Evolutionary conservation across 2,888 invertebrate species (phyloP), one percentile per base, ranked within the genome.

Genomic region (Cryptops parisi): DNA sequence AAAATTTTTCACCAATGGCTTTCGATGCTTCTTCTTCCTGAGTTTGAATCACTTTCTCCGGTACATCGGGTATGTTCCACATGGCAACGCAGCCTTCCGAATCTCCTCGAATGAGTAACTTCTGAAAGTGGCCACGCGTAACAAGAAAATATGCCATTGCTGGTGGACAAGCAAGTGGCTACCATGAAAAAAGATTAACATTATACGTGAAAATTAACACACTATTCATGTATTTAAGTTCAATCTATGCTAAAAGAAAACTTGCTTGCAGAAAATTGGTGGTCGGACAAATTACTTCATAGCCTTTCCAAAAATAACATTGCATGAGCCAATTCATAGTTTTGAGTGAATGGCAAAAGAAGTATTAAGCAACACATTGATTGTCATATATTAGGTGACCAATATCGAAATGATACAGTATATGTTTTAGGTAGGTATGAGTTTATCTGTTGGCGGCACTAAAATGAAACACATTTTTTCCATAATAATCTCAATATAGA

Each of bases 121-220:
- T 74, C 2, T 78, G 68, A 0, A 77, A 72, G 59, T 80, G 81
- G 46, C 78, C 80, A 2, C 79, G 76, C 3, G 63, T 60, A 15
- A 84, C 77, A 46, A 68, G 64, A 58, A 71, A 69, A 62, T 84
- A 81, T 47, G 82, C 78, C 83, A 90, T 88, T 0, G 91, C 85
- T 0, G 94, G 94, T 1, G 90, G 88, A 65, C 91, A 91, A 0
- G 88, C 87, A 0, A 91, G 72, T 0, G 84, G 78, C 84, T 88
- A 68, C 23, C 40, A 58, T 59, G 59, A 60, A 39, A 59, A 58
- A 49, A 55, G 49, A 21, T 53, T 47, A 53, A 26, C 15, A 12
- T 39, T 46, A 33, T 22, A 19, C 40, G 3, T 15, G 5, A n/a
- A n/a, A 6, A n/a, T 41, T 15, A 41, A 12, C 23, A 22, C 15